These are phyloP conservation scores for Cerastoderma edule DNA, from an alignment of 2,888 invertebrate genomes.

Conservation along the genomic window DNA sequence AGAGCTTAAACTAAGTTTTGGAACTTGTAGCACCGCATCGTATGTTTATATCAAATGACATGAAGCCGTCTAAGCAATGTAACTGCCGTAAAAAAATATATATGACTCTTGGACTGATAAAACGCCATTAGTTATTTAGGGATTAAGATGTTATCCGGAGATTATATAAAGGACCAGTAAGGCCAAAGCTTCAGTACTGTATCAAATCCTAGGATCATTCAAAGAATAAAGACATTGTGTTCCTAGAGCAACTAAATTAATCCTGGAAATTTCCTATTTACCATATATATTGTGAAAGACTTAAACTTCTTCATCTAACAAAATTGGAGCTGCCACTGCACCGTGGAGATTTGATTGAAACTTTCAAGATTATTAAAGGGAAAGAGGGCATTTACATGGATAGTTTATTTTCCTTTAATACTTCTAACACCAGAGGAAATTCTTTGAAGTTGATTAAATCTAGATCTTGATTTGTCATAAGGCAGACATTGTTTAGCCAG, in stretches of 20 bases:
- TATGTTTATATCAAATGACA: neutral
- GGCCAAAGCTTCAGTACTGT: constrained; percentile 19
- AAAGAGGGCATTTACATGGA: too few relatives aligned
- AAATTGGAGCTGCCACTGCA: constrained; percentile 22
- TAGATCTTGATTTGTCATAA: too few relatives aligned
- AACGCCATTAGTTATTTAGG: constrained; percentile 7
- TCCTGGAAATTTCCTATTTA: constrained; percentile 20
- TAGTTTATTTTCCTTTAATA: too few relatives aligned
- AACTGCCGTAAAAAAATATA: constrained; percentile 9
- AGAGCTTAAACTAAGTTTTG: too few relatives aligned
- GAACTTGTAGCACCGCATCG: too few relatives aligned
- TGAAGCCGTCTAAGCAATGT: constrained; percentile 25
- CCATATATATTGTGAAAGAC: constrained; percentile 26
- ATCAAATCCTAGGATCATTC: constrained; percentile 13
- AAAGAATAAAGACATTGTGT: constrained; percentile 8
- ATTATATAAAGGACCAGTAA: constrained; percentile 10
- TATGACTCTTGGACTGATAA: constrained; percentile 24
- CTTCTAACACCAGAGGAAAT: too few relatives aligned
- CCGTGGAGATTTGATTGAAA: constrained; percentile 21
- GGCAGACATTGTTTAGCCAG: too few relatives aligned
- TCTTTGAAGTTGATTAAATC: too few relatives aligned
- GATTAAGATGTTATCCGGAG: constrained; percentile 2
- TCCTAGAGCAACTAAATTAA: constrained; percentile 18
- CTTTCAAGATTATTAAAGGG: constrained; percentile 21
- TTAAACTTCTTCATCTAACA: constrained; percentile 21